Base-by-base conservation (phyloP, 2,888 invertebrate genomes). In the Bembecia ichneumoniformis region DNA sequence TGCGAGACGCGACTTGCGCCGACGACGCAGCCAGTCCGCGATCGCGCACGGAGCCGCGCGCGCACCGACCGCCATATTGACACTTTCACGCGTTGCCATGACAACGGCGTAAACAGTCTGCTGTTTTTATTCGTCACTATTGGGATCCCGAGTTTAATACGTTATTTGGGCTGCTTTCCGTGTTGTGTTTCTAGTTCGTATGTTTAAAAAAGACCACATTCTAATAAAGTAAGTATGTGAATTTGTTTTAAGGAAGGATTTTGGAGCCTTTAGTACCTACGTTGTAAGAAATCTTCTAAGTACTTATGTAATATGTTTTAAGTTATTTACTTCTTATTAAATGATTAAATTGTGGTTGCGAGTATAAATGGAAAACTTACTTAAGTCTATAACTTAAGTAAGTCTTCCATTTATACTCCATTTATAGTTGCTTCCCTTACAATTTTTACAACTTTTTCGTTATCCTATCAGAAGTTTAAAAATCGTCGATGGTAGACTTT, bases 21-120 rank as follows among this genome's bases (percentile, higher is more conserved):
- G 68, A 63, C 51, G 54, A 58, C 63, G 60, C 64, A 69, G 74
- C 74, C 86, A 84, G 86, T 86, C 75, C 66, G 80, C 73, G 76
- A 64, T 66, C 63, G 77, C 68, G 70, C 78, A 71, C 71, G 66
- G 81, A 69, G 68, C 74, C 76, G 82, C 74, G 77, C 77, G 81
- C 82, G 80, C 80, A 75, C 68, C 72, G 69, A 67, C 66, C 82
- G 82, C 79, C 77, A 78, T 82, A 69, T 80, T 82, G 72, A 62
- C 9, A 66, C 69, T 62, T 57, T 56, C 63, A 60, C 64, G 63
- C 68, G 84, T 86, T 84, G 71, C 75, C 74, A 87, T 86, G 86
- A 81, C 82, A 66, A 84, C 86, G 73, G 78, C 72, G 81, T 81
- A 78, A 77, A 79, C 75, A 77, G 68, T 28, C 20, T n/a, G 20